Base-by-base conservation (phyloP, 2,797 vertebrate species). In the Schizopygopsis pylzovi region DNA sequence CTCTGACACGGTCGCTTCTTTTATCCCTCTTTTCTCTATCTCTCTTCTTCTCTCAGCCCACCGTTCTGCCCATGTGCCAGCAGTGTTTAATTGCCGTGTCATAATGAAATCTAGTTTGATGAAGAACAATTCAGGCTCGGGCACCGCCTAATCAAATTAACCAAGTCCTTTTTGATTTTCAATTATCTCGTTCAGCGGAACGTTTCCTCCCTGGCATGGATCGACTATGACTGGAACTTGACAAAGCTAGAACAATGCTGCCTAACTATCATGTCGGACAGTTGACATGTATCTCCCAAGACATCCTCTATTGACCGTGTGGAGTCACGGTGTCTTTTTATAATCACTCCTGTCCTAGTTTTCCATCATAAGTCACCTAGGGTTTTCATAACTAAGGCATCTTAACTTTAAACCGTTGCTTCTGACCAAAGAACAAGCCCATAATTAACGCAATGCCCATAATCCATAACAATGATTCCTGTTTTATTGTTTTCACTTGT, bases 131-230 rank as follows among this genome's bases (percentile, higher is more conserved):
- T 88, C 95, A 95, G 95, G 89, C 92, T 90, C 91, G 75, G 87
- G 92, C 94, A 93, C 95, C 93, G 95, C 93, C 95, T 97, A 96
- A 97, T 97, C 96, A 96, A 97, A 97, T 97, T 96, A 97, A 96
- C 95, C 95, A 96, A 96, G 95, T 96, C 96, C 93, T 96, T 96
- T 97, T 96, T 97, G 96, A 97, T 97, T 97, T 97, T 97, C 96
- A 97, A 97, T 97, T 96, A 97, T 96, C 95, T 94, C 92, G 91
- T 91, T 91, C 86, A 61, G 86, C 25, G 89, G 93, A 95, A 95
- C 93, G 88, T 96, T 95, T 92, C 94, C 93, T 88, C 82, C 94
- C 87, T 20, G 85, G 72, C 87, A 89, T 87, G 82, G 22, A 82
- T 92, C 86, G 76, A 82, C 67, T 85, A 0, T 6, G 90, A 94